Base-by-base conservation (phyloP, 1,140 invertebrate species). In the Hermetia illucens region DNA sequence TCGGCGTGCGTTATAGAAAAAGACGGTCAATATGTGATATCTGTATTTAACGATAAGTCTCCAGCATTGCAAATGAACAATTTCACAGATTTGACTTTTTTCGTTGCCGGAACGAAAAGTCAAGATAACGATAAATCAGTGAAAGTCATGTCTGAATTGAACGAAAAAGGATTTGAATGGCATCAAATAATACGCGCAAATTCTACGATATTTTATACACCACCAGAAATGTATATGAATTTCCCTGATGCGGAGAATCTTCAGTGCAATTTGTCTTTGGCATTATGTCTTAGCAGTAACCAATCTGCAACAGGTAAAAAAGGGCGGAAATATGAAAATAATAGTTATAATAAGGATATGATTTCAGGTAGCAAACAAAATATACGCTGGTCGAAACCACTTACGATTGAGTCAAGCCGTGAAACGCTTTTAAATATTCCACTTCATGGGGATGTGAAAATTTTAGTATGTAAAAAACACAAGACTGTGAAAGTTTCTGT, bases 371-470 rank as follows among this genome's bases (percentile, higher is more conserved):
- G n/a, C n/a, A 16, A 8, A 21, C 10, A 36, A 20, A 47, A 50
- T 19, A 55, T 64, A 21, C 44, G 52, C 27, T 70, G 68, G 68
- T 69, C 66, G 3, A 52, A 52, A 27, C 54, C 62, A 0, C 53
- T 70, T 21, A 52, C 58, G 34, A 56, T 66, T 3, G 56, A 59
- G 36, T 60, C 62, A 37, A 60, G 57, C n/a, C 61, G 64, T 39
- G 73, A 79, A 39, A 74, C 77, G 44, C 82, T 80, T 52, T 61
- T 84, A 6, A 62, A 71, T 30, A 58, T 87, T 27, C 77, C 76
- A 1, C 62, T 65, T 25, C 64, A 70, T 44, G 72, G 74, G 3
- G 79, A 86, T 52, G 66, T 86, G 0, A 83, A 81, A 59, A 60
- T 88, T 3, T 66, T 69, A 3, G 69, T 82, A 41, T 55, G 58